Evolutionary conservation across 2,797 vertebrate species (phyloP), one percentile per base, ranked within the genome.

Genomic region (Sebastes minor): DNA sequence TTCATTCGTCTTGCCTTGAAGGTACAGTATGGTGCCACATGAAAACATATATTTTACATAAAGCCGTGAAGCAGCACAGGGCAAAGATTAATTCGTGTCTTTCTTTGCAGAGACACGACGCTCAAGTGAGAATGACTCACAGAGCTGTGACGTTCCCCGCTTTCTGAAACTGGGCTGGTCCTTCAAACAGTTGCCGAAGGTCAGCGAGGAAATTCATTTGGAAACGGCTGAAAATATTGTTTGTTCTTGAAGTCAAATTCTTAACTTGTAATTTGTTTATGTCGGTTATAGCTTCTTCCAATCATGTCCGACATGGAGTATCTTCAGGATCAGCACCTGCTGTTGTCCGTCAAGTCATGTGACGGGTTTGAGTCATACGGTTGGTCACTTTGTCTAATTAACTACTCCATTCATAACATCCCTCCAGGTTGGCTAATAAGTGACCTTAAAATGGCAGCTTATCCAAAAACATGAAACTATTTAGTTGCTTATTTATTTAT

Each of bases 341-440:
- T 97, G 76, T 52, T 97, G 60, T 97, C 95, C 63, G 93, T 97
- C 71, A 96, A 96, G 87, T 96, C 97, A 74, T 96, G 95, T 90
- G 97, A 97, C 81, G 96, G 96, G 6, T 96, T 96, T 73, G 97
- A 97, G 87, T 96, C 96, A 69, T 97, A 97, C 14, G 97, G 97
- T 97, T 62, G 70, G 94, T 92, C 35, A n/a, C 59, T 74, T 60
- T 32, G 20, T 23, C 28, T 49, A 3, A 53, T 63, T 25, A 63
- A 22, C 6, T 28, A 7, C 9, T 71, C 1, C 3, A 53, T 32
- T 77, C 23, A 46, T 33, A 52, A 28, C 3, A 2, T 74, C 10
- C 38, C 27, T 20, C 16, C 28, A 16, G n/a, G 12, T 61, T 79
- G 18, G 7, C 60, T 28, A 62, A 56, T 42, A 8, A 61, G 10